phyloP scores from a whole-genome alignment of 2,888 invertebrate species.

The Nomada ruficornis region DNA sequence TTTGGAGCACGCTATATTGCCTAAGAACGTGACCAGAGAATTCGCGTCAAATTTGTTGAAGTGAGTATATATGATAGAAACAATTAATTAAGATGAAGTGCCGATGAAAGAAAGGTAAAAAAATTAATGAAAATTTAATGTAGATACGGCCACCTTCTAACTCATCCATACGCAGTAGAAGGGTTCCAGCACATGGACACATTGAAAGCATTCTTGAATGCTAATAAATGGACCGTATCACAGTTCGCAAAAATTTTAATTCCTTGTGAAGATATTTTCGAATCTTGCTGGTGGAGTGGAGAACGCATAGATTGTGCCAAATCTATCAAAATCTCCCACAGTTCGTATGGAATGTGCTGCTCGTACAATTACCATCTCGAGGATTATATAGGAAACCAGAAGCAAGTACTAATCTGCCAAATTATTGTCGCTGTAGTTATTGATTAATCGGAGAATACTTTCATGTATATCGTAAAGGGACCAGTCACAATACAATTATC shows the following conservation, averaged over 20 bases:
- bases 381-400: constrained; percentile 27
- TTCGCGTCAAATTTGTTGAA: constrained; percentile 53
- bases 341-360: constrained; percentile 80
- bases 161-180: background rate
- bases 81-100: background rate
- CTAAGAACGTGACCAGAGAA: constrained; percentile 62
- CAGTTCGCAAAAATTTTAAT: constrained; percentile 73
- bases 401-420: constrained; percentile 44
- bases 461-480: background rate
- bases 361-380: constrained; percentile 80
- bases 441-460: background rate
- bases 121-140: background rate
- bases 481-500: background rate
- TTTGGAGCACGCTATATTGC: constrained; percentile 57
- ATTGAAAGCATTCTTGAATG: constrained; percentile 73
- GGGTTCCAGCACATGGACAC: background rate
- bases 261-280: constrained; percentile 79
- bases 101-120: background rate
- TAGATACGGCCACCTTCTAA: constrained; percentile 57
- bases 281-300: constrained; percentile 80
- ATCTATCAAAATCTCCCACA: constrained; percentile 74
- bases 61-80: constrained; percentile 30
- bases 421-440: background rate
- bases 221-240: constrained; percentile 69
- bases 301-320: constrained; percentile 71